Evolutionary conservation across 2,888 invertebrate species (phyloP).

Genomic region (Mystacides longicornis): DNA sequence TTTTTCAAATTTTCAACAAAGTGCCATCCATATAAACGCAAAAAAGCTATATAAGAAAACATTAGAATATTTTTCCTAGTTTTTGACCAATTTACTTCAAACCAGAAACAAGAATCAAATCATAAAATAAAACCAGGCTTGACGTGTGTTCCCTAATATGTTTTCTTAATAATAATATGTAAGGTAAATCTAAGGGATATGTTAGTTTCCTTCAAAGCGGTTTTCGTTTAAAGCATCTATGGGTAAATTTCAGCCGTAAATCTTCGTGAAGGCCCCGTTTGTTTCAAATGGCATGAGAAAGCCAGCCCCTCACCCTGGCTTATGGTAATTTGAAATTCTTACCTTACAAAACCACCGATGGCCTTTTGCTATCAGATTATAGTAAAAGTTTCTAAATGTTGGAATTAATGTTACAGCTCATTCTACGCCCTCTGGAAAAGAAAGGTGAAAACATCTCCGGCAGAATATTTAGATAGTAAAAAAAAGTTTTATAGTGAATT

Average conservation of each 20-base stretch:
- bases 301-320: conserved; percentile 18
- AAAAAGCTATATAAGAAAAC: no score
- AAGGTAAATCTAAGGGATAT: conserved; percentile 2
- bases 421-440: neutral
- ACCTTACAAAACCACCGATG: conserved; percentile 17
- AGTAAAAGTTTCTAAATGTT: neutral
- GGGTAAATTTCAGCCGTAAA: conserved; percentile 11
- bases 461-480: no score
- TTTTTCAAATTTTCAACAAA: no score
- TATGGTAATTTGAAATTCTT: conserved; percentile 23
- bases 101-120: no score
- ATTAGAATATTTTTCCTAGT: no score
- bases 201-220: conserved; percentile 5
- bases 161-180: neutral
- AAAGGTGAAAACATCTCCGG: no score
- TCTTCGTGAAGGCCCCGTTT: conserved; percentile 14
- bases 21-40: no score
- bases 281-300: conserved; percentile 13
- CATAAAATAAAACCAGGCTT: no score
- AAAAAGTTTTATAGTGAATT: no score
- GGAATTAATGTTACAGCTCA: conserved; percentile 1
- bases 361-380: neutral
- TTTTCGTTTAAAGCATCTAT: conserved; percentile 6
- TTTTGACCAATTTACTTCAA: no score
- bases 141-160: neutral